Conservation (phyloP, 2,888 invertebrate genomes). For the Diarsia brunnea region DNA sequence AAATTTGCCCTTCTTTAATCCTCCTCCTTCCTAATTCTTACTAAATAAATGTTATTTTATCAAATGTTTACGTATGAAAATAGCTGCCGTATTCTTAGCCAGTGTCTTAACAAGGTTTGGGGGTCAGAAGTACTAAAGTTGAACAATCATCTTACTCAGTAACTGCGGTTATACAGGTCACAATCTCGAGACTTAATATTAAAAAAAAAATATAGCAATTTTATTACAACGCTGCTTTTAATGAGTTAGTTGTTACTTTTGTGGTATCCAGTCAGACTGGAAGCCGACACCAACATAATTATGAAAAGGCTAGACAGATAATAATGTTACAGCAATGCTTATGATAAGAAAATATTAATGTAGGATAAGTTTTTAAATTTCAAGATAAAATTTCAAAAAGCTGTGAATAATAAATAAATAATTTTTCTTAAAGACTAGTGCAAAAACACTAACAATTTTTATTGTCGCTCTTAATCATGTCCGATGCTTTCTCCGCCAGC, state of each 20-base stretch:
- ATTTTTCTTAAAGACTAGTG: too few relatives aligned
- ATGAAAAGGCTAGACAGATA: background rate
- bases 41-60: background rate
- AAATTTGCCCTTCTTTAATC: background rate
- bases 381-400: too few relatives aligned
- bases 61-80: background rate
- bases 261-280: background rate
- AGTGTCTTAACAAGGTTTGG: background rate
- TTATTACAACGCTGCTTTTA: background rate
- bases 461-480: slow-evolving; percentile 34
- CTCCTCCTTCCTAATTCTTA: too few relatives aligned
- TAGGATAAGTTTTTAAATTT: too few relatives aligned
- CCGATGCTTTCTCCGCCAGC: slow-evolving; percentile 51
- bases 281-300: background rate
- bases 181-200: background rate
- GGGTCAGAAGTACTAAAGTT: background rate
- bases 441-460: background rate
- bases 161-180: background rate
- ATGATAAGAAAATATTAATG: too few relatives aligned
- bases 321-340: too few relatives aligned
- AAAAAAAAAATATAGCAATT: background rate
- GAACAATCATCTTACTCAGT: background rate
- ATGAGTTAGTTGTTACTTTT: background rate
- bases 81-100: too few relatives aligned
- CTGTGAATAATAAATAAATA: too few relatives aligned